Base-by-base conservation (phyloP, 1,140 invertebrate genomes). In the Caenorhabditis brenneri region DNA sequence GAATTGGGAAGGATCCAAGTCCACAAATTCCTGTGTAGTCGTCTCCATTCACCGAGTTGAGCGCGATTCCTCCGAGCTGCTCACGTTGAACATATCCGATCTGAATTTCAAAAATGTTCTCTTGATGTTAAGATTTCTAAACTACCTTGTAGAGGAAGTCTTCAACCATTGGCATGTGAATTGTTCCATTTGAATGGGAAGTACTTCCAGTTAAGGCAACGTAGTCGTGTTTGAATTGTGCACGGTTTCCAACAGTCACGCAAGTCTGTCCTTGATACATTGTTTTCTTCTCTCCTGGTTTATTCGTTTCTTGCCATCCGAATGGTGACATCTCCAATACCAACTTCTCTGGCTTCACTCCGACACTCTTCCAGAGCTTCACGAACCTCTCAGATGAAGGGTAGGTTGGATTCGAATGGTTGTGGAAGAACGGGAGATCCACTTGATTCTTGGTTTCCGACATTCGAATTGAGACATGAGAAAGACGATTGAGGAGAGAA, bases 11-110 rank as follows among this genome's bases (percentile, higher is more conserved):
- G 1, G 65, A 74, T 39, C 65, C 65, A 10, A 33, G 33, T 10
- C 65, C 65, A 15, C 65, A 74, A n/a, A 74, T 74, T 74, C 65
- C 65, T 24, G 36, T 74, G n/a, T 74, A 74, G 65, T 74, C 65
- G 10, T 74, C 65, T 46, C 65, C 65, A 46, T 74, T 74, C 22
- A 74, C 29, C 1, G 58, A 24, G 12, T 42, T 74, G 36, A 74
- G 10, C 24, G 36, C 65, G 24, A 74, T 42, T 19, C 65, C 65
- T 1, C 65, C 65, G 6, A 74, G 65, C n/a, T 74, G 19, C 46
- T 74, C 65, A 24, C 65, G 65, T 74, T 74, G 65, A 42, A 74
- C 46, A n/a, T 42, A 74, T 1, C 65, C 65, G 19, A 74, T 74
- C 65, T 74, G 65, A 74, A 42, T 24, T 1, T 24, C 0, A 15